phyloP scores from a whole-genome alignment of 2,797 vertebrate genomes.

The Argya squamiceps region DNA sequence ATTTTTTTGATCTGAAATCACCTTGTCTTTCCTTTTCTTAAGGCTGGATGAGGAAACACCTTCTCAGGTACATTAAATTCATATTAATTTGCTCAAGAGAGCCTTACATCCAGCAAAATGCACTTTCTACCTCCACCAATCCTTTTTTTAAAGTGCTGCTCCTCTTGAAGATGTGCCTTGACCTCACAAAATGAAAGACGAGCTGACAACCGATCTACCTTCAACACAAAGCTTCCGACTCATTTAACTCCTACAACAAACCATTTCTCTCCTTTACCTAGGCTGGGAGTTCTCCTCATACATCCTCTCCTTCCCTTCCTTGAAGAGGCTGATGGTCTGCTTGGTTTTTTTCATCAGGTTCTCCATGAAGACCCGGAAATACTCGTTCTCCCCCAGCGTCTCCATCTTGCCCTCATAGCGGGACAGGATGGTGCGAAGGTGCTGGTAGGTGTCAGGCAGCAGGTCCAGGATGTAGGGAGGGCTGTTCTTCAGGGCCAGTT shows the following conservation, averaged over 20 bases:
- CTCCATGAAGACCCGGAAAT: conserved; percentile 98
- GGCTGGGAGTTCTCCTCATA: conserved; percentile 99
- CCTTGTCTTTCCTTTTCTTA: neutral
- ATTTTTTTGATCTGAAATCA: neutral
- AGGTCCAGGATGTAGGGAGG: conserved; percentile 98
- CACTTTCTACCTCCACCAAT: neutral
- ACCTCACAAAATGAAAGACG: neutral
- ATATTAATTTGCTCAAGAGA: neutral
- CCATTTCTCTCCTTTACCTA: conserved; percentile 78
- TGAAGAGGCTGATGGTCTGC: conserved; percentile 98
- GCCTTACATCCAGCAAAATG: neutral
- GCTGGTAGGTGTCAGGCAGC: conserved; percentile 97
- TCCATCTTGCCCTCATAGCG: conserved; percentile 99
- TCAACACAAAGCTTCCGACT: rapidly evolving
- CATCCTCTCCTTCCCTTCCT: conserved; percentile 97
- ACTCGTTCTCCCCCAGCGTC: conserved; percentile 94
- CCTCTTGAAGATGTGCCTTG: neutral
- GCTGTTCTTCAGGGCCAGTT: conserved; percentile 97
- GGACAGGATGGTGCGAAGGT: conserved; percentile 92
- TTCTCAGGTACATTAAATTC: neutral
- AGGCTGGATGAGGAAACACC: neutral
- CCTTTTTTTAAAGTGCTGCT: neutral
- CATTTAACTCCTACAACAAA: rapidly evolving
- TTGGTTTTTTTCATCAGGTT: conserved; percentile 98
- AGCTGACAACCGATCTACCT: neutral